Evolutionary conservation across 2,888 invertebrate species (phyloP), one percentile per base, ranked within the genome.

Genomic region (Empis stercorea): DNA sequence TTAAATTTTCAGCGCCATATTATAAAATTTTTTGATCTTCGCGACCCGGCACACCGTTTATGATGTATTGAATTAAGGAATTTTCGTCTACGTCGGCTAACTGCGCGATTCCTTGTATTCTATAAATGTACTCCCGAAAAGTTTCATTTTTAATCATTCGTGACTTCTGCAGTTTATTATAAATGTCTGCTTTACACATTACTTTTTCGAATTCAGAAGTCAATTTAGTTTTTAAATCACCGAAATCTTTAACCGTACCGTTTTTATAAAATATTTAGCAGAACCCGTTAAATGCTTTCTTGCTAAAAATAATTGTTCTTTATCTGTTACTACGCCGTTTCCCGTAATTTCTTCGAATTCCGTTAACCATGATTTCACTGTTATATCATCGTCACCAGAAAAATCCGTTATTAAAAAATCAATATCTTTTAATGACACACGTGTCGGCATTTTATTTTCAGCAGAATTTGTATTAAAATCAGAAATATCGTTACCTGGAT

Each of bases 61-160:
- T 50, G 20, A 51, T 48, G 34, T 49, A 49, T 7, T 30, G 44
- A 27, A 49, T 44, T 13, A 50, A 38, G 2, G 50, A 45, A 15
- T 34, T 30, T n/a, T 16, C 38, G 9, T 52, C 52, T 10, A 52
- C 38, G n/a, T 40, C 23, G n/a, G 40, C 27, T 15, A 20, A 20
- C 11, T 40, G 14, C 11, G 36, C 48, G 11, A 50, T 46, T 42
- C 45, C 43, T 11, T 34, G 30, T 45, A 52, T 50, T 20, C 20
- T 20, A 14, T 50, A n/a, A n/a, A 45, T 14, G 20, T 47, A 52
- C 41, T 52, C 52, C 1, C 45, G 46, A 20, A 48, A 45, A 41
- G 16, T 10, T 43, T 48, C 52, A 27, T 36, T 46, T 34, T 47
- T 47, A 11, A 20, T 39, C 40, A 47, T 48, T 32, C 45, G 47